A percentile compares a stretch with the other conserved stretches of the same genome.
These are phyloP conservation scores for Athalia circularis DNA, from an alignment of 2,888 invertebrate genomes.

Conservation along the genomic window DNA sequence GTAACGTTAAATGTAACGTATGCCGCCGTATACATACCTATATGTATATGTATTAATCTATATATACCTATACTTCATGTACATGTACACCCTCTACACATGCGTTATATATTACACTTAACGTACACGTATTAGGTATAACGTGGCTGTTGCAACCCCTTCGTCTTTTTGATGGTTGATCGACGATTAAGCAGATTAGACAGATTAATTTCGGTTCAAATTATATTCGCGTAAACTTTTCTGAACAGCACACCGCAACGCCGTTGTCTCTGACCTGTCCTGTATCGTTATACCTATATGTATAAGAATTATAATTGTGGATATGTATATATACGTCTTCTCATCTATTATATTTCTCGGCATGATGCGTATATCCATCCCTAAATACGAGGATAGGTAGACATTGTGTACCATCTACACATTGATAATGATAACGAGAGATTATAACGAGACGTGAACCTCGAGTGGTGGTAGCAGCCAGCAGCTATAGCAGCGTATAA, in stretches of 20 bases:
- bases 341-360: neutral
- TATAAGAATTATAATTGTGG: neutral
- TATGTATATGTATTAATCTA: slow-evolving; percentile 19
- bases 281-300: neutral
- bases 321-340: neutral
- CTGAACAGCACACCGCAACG: neutral
- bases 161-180: slow-evolving; percentile 18
- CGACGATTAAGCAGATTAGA: slow-evolving; percentile 38
- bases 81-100: neutral
- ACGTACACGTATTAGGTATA: too few relatives aligned
- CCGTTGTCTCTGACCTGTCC: neutral
- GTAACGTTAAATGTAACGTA: slow-evolving; percentile 64
- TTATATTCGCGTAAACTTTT: slow-evolving; percentile 29
- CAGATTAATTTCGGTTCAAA: slow-evolving; percentile 44
- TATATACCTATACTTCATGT: neutral
- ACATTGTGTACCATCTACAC: slow-evolving; percentile 5
- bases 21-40: slow-evolving; percentile 57
- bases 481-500: slow-evolving; percentile 7
- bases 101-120: too few relatives aligned
- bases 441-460: slow-evolving; percentile 37
- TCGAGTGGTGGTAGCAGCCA: slow-evolving; percentile 21
- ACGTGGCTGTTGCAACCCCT: neutral
- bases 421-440: slow-evolving; percentile 28
- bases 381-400: neutral
- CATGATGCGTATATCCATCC: neutral